Conservation (phyloP, 2,113 vertebrate species). For the Apteryx mantelli region DNA sequence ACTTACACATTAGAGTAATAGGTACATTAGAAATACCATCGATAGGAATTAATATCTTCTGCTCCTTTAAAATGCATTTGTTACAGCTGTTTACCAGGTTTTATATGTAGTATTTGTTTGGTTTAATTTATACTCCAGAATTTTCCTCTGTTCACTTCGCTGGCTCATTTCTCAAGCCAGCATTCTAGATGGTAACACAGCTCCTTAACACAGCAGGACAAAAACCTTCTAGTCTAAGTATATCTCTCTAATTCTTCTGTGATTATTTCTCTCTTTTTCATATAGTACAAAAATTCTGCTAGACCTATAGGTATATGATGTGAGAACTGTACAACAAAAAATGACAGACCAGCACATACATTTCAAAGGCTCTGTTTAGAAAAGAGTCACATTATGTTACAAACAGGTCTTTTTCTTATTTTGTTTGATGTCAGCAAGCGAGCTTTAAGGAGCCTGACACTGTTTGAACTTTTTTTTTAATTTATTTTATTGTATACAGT, state of each 20-base stretch:
- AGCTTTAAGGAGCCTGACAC: conserved; percentile 57
- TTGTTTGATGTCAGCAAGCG: conserved; percentile 24
- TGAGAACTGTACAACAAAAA: background rate
- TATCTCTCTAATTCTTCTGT: background rate
- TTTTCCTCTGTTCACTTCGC: conserved; percentile 4
- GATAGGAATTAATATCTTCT: conserved; percentile 57
- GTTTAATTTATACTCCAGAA: conserved; percentile 31
- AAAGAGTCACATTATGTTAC: conserved; percentile 59
- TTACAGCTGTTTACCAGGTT: conserved; percentile 27
- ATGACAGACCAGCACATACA: conserved; percentile 11
- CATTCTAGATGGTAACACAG: background rate
- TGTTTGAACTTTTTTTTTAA: conserved; percentile 54
- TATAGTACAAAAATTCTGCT: conserved; percentile 17
- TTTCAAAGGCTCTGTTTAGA: conserved; percentile 58
- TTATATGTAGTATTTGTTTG: conserved; percentile 18
- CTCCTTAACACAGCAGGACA: conserved; percentile 43
- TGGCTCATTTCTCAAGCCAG: conserved; percentile 43
- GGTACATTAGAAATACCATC: conserved; percentile 62
- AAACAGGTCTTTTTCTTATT: conserved; percentile 50
- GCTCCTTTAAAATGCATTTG: conserved; percentile 30
- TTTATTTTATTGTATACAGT: conserved; percentile 65
- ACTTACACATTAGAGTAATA: conserved; percentile 62
- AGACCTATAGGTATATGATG: background rate
- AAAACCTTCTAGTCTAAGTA: background rate
- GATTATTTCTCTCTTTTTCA: conserved; percentile 14